These are phyloP conservation scores for Cladopsammia gracilis DNA, from an alignment of 64 coral and sea anemone species.

Conservation along the genomic window DNA sequence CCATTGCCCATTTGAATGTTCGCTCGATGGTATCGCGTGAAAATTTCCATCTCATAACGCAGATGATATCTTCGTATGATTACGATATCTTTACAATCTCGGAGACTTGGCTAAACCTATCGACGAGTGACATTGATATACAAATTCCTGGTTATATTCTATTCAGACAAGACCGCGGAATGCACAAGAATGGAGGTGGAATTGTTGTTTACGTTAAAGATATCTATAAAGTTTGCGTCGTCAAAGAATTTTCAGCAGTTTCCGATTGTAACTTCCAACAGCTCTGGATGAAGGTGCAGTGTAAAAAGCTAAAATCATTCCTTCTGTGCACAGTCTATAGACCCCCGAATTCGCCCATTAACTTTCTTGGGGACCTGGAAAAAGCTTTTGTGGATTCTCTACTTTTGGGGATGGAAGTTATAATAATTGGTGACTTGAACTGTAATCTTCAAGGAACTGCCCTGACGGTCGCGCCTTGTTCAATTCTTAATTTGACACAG, in stretches of 20 bases:
- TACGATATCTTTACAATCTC: conserved; percentile 64
- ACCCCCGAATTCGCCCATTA: conserved; percentile 29
- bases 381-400: conserved; percentile 44
- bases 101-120: conserved; percentile 50
- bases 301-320: conserved; percentile 29
- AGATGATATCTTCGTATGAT: background rate
- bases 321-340: conserved; percentile 43
- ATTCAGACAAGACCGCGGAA: conserved; percentile 53
- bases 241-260: conserved; percentile 6
- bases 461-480: conserved; percentile 16
- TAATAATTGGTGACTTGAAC: conserved; percentile 29
- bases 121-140: background rate
- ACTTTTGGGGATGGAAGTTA: conserved; percentile 11
- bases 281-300: conserved; percentile 50
- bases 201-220: conserved; percentile 53
- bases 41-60: no score
- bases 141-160: conserved; percentile 33
- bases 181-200: conserved; percentile 39
- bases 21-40: no score
- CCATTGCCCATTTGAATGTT: conserved; percentile 33
- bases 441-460: background rate
- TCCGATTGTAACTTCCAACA: conserved; percentile 44
- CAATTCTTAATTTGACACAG: conserved; percentile 7
- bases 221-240: conserved; percentile 6
- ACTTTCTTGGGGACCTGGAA: conserved; percentile 17